These are phyloP conservation scores for Leptoteleia sp. DNA, from an alignment of 1,140 invertebrate genomes.

Conservation along the genomic window DNA sequence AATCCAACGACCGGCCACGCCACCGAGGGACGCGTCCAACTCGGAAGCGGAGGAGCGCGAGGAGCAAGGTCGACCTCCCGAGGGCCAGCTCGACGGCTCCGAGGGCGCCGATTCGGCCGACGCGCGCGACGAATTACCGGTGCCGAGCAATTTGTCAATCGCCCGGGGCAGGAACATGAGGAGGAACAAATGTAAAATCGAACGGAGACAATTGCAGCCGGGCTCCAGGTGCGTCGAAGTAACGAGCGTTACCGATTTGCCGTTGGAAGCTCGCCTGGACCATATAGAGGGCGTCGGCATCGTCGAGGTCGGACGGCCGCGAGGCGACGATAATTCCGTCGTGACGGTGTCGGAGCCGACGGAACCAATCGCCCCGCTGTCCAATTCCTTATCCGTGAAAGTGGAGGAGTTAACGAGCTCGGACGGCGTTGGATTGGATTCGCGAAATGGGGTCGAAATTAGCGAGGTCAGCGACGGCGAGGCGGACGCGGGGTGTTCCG, in stretches of 20 bases:
- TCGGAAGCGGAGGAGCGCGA: constrained; percentile 21
- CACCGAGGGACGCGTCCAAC: constrained; percentile 17
- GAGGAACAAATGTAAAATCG: constrained; percentile 64
- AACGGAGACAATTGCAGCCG: constrained; percentile 61
- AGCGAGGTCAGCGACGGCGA: constrained; percentile 75
- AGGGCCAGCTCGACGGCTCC: constrained; percentile 1
- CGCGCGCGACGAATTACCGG: constrained; percentile 37
- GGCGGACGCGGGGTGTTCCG: constrained; percentile 61
- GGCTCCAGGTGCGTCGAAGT: constrained; percentile 70
- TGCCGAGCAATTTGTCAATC: constrained; percentile 49
- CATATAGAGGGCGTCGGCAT: constrained; percentile 75
- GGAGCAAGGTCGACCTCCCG: constrained; percentile 10
- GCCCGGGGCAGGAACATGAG: constrained; percentile 26
- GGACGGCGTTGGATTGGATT: not conserved
- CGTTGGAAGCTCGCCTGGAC: constrained; percentile 72
- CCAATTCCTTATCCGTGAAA: constrained; percentile 44
- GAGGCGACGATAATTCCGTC: constrained; percentile 18
- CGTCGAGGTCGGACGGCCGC: constrained; percentile 59
- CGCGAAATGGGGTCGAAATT: constrained; percentile 69
- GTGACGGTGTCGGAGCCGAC: constrained; percentile 72
- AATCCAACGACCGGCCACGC: constrained; percentile 25
- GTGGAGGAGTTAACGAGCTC: constrained; percentile 42
- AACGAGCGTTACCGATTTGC: constrained; percentile 69
- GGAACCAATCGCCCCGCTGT: constrained; percentile 66
- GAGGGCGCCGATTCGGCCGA: constrained; percentile 11